Base-by-base conservation (phyloP, 2,797 vertebrate genomes). In the Capromys pilorides region DNA sequence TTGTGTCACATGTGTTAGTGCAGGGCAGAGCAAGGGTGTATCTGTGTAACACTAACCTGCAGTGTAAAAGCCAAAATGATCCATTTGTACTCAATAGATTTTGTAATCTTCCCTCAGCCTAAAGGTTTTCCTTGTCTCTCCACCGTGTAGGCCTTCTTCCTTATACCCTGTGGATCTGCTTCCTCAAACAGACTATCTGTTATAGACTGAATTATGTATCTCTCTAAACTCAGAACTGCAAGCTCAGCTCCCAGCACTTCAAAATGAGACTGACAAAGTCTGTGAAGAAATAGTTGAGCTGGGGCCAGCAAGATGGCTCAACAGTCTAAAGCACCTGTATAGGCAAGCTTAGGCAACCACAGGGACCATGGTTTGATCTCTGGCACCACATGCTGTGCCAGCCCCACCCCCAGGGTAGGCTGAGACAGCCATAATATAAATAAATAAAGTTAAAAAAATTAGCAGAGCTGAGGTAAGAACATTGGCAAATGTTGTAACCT, bases 261-360 rank as follows among this genome's bases (percentile, higher is more conserved):
- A 67, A 57, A 67, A 54, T 31, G 28, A 21, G 75, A 71, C 22
- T 24, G 3, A 86, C 10, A 24, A 66, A 9, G 39, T 73, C 59
- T 88, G 64, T 36, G n/a, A 78, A 88, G 87, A 62, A 45, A 75
- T 45, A 26, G 45, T n/a, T 69, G 64, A 67, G 39, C 67, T 89
- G 62, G 67, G 73, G 86, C 45, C 45, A 45, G 45, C 8, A 8
- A 45, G 45, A 45, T 45, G 8, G 45, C 45, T 45, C 45, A 45
- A 8, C 45, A 8, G 45, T 45, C 45, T 45, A 45, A 45, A 45
- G 45, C 8, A 45, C 45, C 45, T 45, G 45, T 8, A 45, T 45
- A 45, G 45, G 45, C 45, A 45, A 45, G 45, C 45, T 45, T 45
- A 45, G 45, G 45, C 45, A 45, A 45, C 45, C 8, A 8, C 45